Percentiles rank a stretch among this genome's conserved stretches.
Evolutionary conservation across 2,797 vertebrate species (phyloP).

Genomic region (Botia kubotai): DNA sequence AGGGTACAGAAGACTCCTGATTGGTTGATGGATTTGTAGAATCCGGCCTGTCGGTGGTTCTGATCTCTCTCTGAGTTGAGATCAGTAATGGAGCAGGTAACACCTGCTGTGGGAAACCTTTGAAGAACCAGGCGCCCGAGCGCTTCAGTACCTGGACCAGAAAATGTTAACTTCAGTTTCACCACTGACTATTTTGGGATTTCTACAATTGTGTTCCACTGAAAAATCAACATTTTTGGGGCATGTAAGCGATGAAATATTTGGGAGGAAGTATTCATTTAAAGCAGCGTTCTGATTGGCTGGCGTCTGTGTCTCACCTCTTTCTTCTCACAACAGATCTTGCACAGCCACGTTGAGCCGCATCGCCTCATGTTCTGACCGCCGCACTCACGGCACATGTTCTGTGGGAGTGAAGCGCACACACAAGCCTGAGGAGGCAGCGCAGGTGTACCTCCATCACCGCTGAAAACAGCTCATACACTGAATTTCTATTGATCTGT

Average conservation of each 20-base stretch:
- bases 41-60: constrained; percentile 45
- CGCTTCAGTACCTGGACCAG: constrained; percentile 88
- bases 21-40: constrained; percentile 26
- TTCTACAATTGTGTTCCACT: no score
- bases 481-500: constrained; percentile 38
- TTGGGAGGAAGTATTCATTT: no score
- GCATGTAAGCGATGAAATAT: no score
- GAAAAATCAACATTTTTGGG: no score
- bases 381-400: constrained; percentile 91
- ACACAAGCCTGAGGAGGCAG: constrained; percentile 34
- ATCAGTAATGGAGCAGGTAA: constrained; percentile 86
- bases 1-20: constrained; percentile 44
- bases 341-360: constrained; percentile 87
- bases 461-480: constrained; percentile 29
- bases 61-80: constrained; percentile 72
- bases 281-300: no score
- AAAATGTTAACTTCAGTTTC: constrained; percentile 2
- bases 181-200: background rate
- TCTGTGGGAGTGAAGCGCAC: constrained; percentile 72
- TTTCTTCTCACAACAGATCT: constrained; percentile 92
- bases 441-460: constrained; percentile 44
- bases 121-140: constrained; percentile 97
- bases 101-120: constrained; percentile 85
- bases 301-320: constrained; percentile 82
- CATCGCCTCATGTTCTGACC: constrained; percentile 82